Percentiles rank a stretch among this genome's conserved stretches.
Evolutionary conservation across 2,888 invertebrate genomes (phyloP).

Genomic region (Muschampia plurimacula): DNA sequence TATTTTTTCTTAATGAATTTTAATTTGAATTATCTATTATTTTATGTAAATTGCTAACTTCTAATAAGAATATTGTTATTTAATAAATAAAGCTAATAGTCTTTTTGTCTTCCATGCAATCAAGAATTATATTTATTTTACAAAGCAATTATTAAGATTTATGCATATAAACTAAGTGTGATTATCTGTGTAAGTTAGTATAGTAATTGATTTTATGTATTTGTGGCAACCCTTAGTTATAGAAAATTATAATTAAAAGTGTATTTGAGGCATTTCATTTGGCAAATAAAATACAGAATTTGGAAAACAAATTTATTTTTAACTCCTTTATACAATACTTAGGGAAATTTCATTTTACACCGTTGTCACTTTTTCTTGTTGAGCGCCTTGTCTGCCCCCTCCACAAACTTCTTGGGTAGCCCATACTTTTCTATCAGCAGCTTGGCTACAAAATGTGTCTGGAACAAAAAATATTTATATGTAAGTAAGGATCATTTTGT

Average conservation of each 20-base stretch:
- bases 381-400: slow-evolving; percentile 91
- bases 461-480: slow-evolving; percentile 53
- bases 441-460: slow-evolving; percentile 80
- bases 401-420: slow-evolving; percentile 90
- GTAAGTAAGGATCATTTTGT: neutral
- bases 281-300: slow-evolving; percentile 30
- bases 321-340: slow-evolving; percentile 21
- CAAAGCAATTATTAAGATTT: neutral
- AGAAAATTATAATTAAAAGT: neutral
- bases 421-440: slow-evolving; percentile 90
- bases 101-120: slow-evolving; percentile 55
- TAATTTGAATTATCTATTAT: slow-evolving; percentile 6
- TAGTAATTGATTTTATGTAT: neutral
- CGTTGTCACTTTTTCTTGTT: slow-evolving; percentile 85
- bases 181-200: neutral
- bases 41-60: neutral
- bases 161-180: neutral
- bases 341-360: neutral
- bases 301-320: slow-evolving; percentile 31
- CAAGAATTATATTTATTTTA: slow-evolving; percentile 14
- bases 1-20: slow-evolving; percentile 12
- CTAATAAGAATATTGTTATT: neutral
- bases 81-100: slow-evolving; percentile 41
- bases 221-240: slow-evolving; percentile 1
- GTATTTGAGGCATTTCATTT: slow-evolving; percentile 19